Evolutionary conservation across 2,113 vertebrate species (phyloP).

Genomic region (Nycticorax nycticorax): DNA sequence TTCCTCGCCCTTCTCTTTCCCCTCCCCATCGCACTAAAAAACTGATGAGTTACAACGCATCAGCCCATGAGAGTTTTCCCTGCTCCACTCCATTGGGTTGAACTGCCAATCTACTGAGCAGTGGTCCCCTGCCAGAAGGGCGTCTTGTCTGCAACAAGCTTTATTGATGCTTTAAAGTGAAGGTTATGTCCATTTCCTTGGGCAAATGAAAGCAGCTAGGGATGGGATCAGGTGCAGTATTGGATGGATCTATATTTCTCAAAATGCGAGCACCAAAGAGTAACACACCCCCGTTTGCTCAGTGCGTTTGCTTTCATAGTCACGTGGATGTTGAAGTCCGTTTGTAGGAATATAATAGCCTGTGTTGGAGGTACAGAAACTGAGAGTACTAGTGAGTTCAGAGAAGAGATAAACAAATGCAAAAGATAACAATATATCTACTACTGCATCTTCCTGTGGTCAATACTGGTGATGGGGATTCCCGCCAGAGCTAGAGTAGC

Average conservation of each 20-base stretch:
- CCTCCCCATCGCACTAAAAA: neutral
- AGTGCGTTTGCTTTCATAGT: neutral
- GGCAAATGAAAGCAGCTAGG: constrained; percentile 73
- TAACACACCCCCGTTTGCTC: neutral
- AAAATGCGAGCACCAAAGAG: neutral
- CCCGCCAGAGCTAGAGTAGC: neutral
- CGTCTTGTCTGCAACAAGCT: constrained; percentile 67
- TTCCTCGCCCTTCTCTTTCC: neutral
- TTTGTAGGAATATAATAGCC: neutral
- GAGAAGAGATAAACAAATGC: neutral
- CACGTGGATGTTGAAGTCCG: neutral
- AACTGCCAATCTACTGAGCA: constrained; percentile 43
- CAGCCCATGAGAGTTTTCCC: constrained; percentile 51
- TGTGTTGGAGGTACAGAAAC: neutral
- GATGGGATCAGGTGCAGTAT: constrained; percentile 77
- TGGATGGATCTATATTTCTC: constrained; percentile 51
- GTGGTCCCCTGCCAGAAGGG: constrained; percentile 13
- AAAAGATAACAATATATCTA: accelerated
- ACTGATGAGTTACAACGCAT: neutral
- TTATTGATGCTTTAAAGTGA: constrained; percentile 77
- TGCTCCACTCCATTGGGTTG: constrained; percentile 57
- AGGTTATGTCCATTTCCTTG: constrained; percentile 79
- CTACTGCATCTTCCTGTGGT: accelerated
- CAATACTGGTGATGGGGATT: neutral
- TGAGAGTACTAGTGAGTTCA: neutral